A percentile compares a stretch with the other conserved stretches of the same genome.
Evolutionary conservation across 2,888 invertebrate species (phyloP).

Genomic region (Oscheius sp.): DNA sequence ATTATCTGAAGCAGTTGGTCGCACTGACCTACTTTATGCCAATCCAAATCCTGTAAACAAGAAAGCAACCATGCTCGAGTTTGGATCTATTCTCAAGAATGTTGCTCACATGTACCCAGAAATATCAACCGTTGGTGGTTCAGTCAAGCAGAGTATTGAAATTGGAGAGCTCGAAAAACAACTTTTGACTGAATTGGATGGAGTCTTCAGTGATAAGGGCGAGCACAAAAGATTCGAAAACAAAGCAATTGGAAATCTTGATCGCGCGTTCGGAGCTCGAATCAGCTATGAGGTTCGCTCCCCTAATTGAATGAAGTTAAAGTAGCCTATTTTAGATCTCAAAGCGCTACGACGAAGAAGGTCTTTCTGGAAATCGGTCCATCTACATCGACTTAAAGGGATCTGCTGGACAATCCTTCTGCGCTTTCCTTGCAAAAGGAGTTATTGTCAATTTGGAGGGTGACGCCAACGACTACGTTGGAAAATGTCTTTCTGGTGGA

Average conservation of each 20-base stretch:
- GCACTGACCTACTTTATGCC: constrained; percentile 84
- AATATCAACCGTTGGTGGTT: constrained; percentile 87
- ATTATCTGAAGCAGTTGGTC: constrained; percentile 52
- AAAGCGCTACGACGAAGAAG: constrained; percentile 63
- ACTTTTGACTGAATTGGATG: constrained; percentile 49
- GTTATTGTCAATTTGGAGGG: constrained; percentile 89
- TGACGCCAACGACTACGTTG: constrained; percentile 98
- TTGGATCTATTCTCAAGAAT: constrained; percentile 85
- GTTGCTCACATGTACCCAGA: constrained; percentile 89
- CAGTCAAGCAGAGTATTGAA: constrained; percentile 77
- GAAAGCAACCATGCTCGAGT: constrained; percentile 86
- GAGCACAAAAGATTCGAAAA: constrained; percentile 75
- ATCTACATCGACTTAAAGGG: constrained; percentile 86
- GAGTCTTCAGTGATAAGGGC: constrained; percentile 58
- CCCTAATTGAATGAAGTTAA: background rate
- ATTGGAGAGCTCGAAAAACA: constrained; percentile 59
- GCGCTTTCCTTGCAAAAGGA: constrained; percentile 92
- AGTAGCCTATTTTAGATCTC: constrained; percentile 53
- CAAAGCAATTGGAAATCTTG: constrained; percentile 87
- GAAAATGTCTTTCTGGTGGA: constrained; percentile 93
- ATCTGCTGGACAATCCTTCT: constrained; percentile 98
- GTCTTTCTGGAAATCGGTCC: constrained; percentile 69
- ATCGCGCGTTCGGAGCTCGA: constrained; percentile 90
- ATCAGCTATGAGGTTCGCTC: constrained; percentile 83
- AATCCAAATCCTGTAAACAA: constrained; percentile 78